Conservation (phyloP, 2,113 vertebrate species). For the Hippoglossus stenolepis region DNA sequence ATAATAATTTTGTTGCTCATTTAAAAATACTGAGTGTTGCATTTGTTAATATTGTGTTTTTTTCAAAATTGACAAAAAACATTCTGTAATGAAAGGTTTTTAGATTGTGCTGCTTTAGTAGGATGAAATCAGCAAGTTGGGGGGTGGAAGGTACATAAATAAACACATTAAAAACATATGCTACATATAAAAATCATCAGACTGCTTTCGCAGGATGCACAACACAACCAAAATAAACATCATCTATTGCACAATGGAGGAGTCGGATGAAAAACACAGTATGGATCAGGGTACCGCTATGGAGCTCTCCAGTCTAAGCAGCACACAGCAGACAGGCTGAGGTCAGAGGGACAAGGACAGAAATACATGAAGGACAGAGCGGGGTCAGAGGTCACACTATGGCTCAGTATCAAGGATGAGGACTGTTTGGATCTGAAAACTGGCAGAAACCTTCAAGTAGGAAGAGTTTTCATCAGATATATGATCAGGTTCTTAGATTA, state of each 20-base stretch:
- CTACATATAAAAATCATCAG: constrained; percentile 51
- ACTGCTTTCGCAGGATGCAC: constrained; percentile 64
- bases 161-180: constrained; percentile 47
- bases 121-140: constrained; percentile 22
- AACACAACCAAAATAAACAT: constrained; percentile 70
- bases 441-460: background rate
- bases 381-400: background rate
- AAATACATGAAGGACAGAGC: constrained; percentile 11
- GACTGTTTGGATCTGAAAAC: background rate
- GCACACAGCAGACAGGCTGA: constrained; percentile 14
- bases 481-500: background rate
- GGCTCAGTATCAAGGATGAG: background rate
- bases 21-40: constrained; percentile 7
- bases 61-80: background rate
- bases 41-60: background rate
- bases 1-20: constrained; percentile 11
- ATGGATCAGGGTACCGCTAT: constrained; percentile 36
- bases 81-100: constrained; percentile 6
- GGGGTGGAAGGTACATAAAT: constrained; percentile 48
- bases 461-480: background rate
- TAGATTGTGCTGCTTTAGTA: constrained; percentile 20
- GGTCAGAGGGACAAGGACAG: constrained; percentile 12
- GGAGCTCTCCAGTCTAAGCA: constrained; percentile 9
- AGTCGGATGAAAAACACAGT: constrained; percentile 57
- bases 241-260: constrained; percentile 83